These are phyloP conservation scores for Nipponacmea schrenckii DNA, from an alignment of 2,888 invertebrate species.

Conservation along the genomic window DNA sequence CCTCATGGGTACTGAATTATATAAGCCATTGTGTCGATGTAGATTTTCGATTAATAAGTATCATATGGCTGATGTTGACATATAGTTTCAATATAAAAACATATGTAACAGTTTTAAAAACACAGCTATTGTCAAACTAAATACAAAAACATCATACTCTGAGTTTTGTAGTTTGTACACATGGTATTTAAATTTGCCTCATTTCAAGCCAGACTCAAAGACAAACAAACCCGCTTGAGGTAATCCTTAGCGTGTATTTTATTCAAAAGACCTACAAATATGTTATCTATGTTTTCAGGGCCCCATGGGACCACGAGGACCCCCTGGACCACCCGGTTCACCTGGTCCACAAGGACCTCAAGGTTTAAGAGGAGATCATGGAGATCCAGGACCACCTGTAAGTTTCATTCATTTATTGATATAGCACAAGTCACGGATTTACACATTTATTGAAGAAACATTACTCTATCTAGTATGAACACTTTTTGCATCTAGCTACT, in stretches of 20 bases:
- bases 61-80: too few relatives aligned
- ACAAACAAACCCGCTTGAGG: background rate
- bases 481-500: too few relatives aligned
- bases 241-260: too few relatives aligned
- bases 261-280: too few relatives aligned
- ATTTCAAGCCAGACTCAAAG: background rate
- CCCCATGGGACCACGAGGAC: constrained; percentile 30
- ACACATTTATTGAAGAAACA: too few relatives aligned
- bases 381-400: constrained; percentile 46
- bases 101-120: constrained; percentile 1
- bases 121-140: background rate
- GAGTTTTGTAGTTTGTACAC: too few relatives aligned
- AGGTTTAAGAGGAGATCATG: constrained; percentile 51
- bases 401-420: background rate
- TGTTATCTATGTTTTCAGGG: constrained; percentile 15
- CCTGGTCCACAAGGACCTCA: constrained; percentile 51
- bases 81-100: background rate
- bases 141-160: background rate
- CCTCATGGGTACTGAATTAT: too few relatives aligned
- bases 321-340: constrained; percentile 29
- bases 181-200: too few relatives aligned
- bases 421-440: too few relatives aligned
- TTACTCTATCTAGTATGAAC: too few relatives aligned
- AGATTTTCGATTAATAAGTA: too few relatives aligned
- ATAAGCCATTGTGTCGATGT: too few relatives aligned